Base-by-base conservation (phyloP, 2,797 vertebrate genomes). In the Carcharodon carcharias region DNA sequence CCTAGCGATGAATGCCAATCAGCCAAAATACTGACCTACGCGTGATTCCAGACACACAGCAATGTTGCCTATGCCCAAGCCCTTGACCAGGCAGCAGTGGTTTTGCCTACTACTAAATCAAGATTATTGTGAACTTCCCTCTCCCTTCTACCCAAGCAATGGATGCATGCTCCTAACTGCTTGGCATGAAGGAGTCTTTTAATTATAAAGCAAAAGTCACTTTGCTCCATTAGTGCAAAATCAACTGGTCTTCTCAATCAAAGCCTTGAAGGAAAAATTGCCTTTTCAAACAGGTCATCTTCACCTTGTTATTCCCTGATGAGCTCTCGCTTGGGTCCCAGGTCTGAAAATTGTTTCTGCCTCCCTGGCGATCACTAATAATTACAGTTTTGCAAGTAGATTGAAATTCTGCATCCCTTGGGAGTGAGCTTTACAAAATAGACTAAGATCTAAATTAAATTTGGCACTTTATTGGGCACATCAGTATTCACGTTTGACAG, bases 361-460 rank as follows among this genome's bases (percentile, higher is more conserved):
- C 45, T 95, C 69, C 50, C 69, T 95, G 94, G 77, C 45, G 31
- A 95, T 95, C 11, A 50, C 94, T 95, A 56, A 73, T 95, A 77
- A 95, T 95, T 95, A 77, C 69, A 95, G 94, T 45, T 95, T 95
- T 95, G 69, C 94, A 77, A 95, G n/a, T 77, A 77, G 69, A 95
- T 95, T 58, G 94, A 77, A 95, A 77, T 95, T 56, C 50, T 54
- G 50, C 18, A 50, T 77, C 94, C 94, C 94, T n/a, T 58, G 69
- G 9, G 94, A 77, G 58, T 77, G 69, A 95, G 69, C 50, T 58
- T 35, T 54, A 58, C 94, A 95, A 95, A 95, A 58, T 69, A 69
- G 93, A 71, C 93, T 31, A 50, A 77, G 69, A 95, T 95, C 94
- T 77, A 77, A 95, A 95, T 95, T 95, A 77, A 95, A 95, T 58